Evolutionary conservation across 2,888 invertebrate genomes (phyloP), one percentile per base, ranked within the genome.

Genomic region (Polylopha cassiicola): DNA sequence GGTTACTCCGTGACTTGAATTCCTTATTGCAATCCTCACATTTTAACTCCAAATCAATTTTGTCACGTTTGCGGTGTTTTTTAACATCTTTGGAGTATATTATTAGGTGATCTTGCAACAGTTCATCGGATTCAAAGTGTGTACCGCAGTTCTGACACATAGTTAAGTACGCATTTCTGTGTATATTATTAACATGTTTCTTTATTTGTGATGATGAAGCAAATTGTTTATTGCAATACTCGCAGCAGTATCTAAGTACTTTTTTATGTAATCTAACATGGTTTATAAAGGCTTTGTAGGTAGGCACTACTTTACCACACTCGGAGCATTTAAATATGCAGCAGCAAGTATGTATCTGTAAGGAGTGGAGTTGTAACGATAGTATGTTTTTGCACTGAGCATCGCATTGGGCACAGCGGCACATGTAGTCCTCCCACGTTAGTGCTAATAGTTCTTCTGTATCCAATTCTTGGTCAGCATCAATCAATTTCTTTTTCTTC

Each of bases 281-380:
- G 39, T 67, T 74, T 0, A 84, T 46, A 16, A 82, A 82, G 0
- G 65, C 50, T 43, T 70, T 67, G 38, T 63, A 77, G 23, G 59
- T 77, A 0, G 57, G 53, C 1, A 72, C 48, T 0, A 74, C 64
- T 55, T 77, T 80, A 1, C 62, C 58, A 1, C 85, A 85, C 2
- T 80, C 77, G 0, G 73, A 63, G 44, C 84, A 84, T 47, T 84
- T 84, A 32, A 80, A 82, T 0, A 61, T 43, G 18, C 79, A 79
- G 44, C 85, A 85, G 3, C 55, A 57, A 0, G 65, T 48, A 38
- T 84, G 85, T 46, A 80, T 82, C 55, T 84, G 75, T 22, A 78
- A 26, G 0, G 81, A 71, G 48, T 85, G 85, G 1, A 84, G 61
- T 28, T 79, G 66, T 30, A 85, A 37, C 0, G 73, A 74, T 9